Evolutionary conservation across 2,888 invertebrate genomes (phyloP), one percentile per base, ranked within the genome.

Genomic region (Oegoconia quadripuncta): DNA sequence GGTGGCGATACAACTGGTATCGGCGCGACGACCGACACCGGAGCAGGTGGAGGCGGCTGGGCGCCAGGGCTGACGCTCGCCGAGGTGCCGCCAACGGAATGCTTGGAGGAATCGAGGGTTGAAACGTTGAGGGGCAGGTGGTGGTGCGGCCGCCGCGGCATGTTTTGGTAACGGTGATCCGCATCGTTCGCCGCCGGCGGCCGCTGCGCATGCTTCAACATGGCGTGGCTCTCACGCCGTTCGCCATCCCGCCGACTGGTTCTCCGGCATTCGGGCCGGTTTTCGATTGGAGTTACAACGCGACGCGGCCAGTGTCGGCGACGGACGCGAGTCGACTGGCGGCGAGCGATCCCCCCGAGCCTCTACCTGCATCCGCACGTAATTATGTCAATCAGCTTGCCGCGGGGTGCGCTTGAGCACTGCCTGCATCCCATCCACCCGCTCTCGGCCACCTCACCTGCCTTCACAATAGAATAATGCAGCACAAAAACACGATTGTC

Each of bases 121-220:
- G 92, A 89, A 46, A 91, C 90, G 73, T 92, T 92, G 49, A 92
- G 81, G 37, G 92, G 91, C 55, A 91, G 90, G 58, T 91, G 90
- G 65, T 87, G 88, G 75, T 86, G 88, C 81, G 87, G 87, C 81
- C 88, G 87, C 79, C 88, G 84, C 72, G 88, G 88, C 81, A 87
- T 87, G 70, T 88, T 88, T 69, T 88, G 88, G 75, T 88, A 88
- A 57, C 88, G 83, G 67, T 81, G 86, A 63, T 89, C 89, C 66
- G 75, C 83, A 82, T 83, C 84, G 71, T 71, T 81, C 55, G 80
- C 82, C 80, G 83, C 77, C 69, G 84, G 82, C 83, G 84, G 84
- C 84, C 86, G 84, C 84, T 88, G 88, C 74, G 92, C 92, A 88
- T 93, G 93, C 84, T 93, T 93, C 89, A 93, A 90, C 93, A 93